Evolutionary conservation across 2,888 invertebrate genomes (phyloP).

Genomic region (Leucoma salicis): DNA sequence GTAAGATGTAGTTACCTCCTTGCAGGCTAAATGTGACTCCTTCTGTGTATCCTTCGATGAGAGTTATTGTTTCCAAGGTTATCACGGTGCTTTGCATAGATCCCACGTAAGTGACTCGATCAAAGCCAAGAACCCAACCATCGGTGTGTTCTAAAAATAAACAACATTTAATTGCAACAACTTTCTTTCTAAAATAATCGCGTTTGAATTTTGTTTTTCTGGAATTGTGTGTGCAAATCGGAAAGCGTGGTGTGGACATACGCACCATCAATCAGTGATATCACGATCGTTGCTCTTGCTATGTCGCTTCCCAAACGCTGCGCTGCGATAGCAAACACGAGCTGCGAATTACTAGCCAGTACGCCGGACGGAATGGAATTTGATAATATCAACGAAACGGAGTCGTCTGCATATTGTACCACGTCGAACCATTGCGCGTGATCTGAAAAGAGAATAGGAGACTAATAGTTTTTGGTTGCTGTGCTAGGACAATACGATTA

Average conservation of each 20-base stretch:
- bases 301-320: conserved; percentile 13
- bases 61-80: conserved; percentile 31
- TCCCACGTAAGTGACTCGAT: conserved; percentile 32
- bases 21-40: conserved; percentile 33
- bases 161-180: neutral
- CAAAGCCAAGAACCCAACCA: conserved; percentile 26
- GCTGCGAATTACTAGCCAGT: conserved; percentile 24
- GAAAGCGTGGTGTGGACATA: neutral
- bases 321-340: conserved; percentile 29
- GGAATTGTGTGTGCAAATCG: too few relatives aligned
- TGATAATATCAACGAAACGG: conserved; percentile 14
- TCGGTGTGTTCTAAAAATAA: conserved; percentile 17
- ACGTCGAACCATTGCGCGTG: conserved; percentile 34
- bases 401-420: conserved; percentile 11
- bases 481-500: too few relatives aligned
- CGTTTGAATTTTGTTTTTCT: too few relatives aligned
- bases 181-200: neutral
- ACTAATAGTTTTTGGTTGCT: too few relatives aligned
- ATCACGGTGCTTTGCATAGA: conserved; percentile 17
- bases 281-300: conserved; percentile 28
- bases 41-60: conserved; percentile 35
- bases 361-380: conserved; percentile 18
- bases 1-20: conserved; percentile 31
- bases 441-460: conserved; percentile 22
- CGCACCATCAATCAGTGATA: conserved; percentile 18